These are phyloP conservation scores for Venustoraphidia nigricollis DNA, from an alignment of 2,888 invertebrate species.

Conservation along the genomic window DNA sequence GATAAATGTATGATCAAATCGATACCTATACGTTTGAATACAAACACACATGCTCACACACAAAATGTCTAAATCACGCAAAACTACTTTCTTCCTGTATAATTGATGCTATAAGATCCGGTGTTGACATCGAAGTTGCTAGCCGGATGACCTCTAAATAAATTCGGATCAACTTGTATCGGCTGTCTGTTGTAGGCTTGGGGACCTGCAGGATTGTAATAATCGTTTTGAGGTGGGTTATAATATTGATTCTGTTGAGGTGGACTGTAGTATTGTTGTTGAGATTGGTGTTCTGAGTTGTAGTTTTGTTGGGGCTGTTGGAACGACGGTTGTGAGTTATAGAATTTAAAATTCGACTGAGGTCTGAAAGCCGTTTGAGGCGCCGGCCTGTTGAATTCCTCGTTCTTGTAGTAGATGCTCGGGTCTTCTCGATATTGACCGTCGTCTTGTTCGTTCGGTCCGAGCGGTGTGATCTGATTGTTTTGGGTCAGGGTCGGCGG, in stretches of 20 bases:
- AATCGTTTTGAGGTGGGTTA: constrained; percentile 8
- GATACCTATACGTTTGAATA: too few relatives aligned
- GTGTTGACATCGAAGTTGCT: constrained; percentile 55
- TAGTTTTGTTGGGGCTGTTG: constrained; percentile 18
- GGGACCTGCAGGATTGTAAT: constrained; percentile 12
- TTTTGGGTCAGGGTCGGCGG: constrained; percentile 51
- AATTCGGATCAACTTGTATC: constrained; percentile 15
- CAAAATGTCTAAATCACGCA: too few relatives aligned
- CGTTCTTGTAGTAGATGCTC: constrained; percentile 57
- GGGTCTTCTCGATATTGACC: constrained; percentile 80
- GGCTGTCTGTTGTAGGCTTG: constrained; percentile 17
- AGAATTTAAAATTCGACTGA: constrained; percentile 20
- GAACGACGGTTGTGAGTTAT: constrained; percentile 19
- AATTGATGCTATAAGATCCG: constrained; percentile 66
- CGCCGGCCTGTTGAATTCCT: constrained; percentile 35
- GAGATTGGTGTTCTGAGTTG: constrained; percentile 25
- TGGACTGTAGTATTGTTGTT: constrained; percentile 15
- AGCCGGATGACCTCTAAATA: constrained; percentile 50
- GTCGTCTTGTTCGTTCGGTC: constrained; percentile 60
- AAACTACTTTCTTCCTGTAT: constrained; percentile 30
- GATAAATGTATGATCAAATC: too few relatives aligned
- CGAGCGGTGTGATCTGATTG: constrained; percentile 28
- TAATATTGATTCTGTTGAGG: constrained; percentile 17
- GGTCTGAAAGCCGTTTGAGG: constrained; percentile 17
- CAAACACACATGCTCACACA: too few relatives aligned